Percentiles rank a stretch among this genome's conserved stretches.
phyloP scores from a whole-genome alignment of 2,113 vertebrate genomes.

The Sciurus niger region DNA sequence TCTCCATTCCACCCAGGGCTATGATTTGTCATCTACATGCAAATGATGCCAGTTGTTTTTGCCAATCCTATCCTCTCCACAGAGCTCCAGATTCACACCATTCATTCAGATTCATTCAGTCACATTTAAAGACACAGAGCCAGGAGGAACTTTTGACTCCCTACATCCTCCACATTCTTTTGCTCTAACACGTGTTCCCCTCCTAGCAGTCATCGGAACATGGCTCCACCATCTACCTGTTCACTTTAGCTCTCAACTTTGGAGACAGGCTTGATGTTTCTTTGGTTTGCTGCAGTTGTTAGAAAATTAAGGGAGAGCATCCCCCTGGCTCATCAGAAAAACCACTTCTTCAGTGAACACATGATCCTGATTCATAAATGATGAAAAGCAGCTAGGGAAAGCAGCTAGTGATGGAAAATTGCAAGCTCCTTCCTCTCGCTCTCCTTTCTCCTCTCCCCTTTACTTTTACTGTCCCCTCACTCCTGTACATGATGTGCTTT shows the following conservation, averaged over 20 bases:
- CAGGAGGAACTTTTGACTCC: neutral
- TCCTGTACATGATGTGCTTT: constrained; percentile 60
- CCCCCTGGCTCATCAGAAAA: constrained; percentile 69
- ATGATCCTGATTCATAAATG: neutral
- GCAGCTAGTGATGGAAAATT: neutral
- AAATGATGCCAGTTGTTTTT: neutral
- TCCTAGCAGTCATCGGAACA: neutral
- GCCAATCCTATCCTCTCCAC: neutral
- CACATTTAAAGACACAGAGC: neutral
- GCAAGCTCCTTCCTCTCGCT: neutral
- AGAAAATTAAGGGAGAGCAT: constrained; percentile 66
- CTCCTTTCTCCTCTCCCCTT: neutral
- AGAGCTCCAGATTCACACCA: neutral
- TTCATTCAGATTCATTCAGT: neutral
- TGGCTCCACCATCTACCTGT: neutral
- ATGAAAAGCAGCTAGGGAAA: constrained; percentile 53
- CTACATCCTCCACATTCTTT: too few species aligned
- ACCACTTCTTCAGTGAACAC: constrained; percentile 42
- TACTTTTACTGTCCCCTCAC: neutral
- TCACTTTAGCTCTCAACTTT: neutral
- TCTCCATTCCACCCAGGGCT: neutral
- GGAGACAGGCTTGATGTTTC: neutral
- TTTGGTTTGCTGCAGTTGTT: constrained; percentile 44
- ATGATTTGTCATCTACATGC: neutral
- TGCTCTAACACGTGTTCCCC: neutral